These are phyloP conservation scores for Drosophila maculinotata DNA, from an alignment of 2,888 invertebrate genomes.

Conservation along the genomic window DNA sequence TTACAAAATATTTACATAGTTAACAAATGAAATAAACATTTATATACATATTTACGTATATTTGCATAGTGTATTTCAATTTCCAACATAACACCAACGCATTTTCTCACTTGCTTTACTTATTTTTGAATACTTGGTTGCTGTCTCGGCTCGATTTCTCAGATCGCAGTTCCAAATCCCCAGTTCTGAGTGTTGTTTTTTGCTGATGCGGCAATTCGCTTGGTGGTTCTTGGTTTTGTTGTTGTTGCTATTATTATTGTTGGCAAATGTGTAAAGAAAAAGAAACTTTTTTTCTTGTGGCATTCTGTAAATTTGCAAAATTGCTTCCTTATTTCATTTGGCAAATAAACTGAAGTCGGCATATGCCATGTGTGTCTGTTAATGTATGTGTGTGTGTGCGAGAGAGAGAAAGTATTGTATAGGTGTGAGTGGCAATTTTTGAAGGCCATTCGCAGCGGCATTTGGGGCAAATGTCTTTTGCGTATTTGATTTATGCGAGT, in stretches of 20 bases:
- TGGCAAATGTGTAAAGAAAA: slow-evolving; percentile 53
- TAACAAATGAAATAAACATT: too few species aligned
- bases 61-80: slow-evolving; percentile 14
- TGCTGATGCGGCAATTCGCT: slow-evolving; percentile 57
- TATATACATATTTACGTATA: not conserved
- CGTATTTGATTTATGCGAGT: slow-evolving; percentile 70
- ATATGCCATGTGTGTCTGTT: slow-evolving; percentile 37
- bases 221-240: slow-evolving; percentile 17
- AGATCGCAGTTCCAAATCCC: slow-evolving; percentile 36
- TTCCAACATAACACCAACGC: not conserved
- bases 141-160: slow-evolving; percentile 37
- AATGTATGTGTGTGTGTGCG: not conserved
- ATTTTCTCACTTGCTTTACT: slow-evolving; percentile 9
- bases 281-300: slow-evolving; percentile 36
- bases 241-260: slow-evolving; percentile 38
- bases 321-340: slow-evolving; percentile 81
- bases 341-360: slow-evolving; percentile 68
- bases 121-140: slow-evolving; percentile 29
- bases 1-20: too few species aligned
- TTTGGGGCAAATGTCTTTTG: slow-evolving; percentile 68
- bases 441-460: slow-evolving; percentile 53
- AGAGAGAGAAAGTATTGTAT: slow-evolving; percentile 4
- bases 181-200: slow-evolving; percentile 34
- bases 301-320: slow-evolving; percentile 76
- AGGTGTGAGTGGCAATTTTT: slow-evolving; percentile 53